Evolutionary conservation across 2,888 invertebrate genomes (phyloP).

Genomic region (Drosophila picticornis): DNA sequence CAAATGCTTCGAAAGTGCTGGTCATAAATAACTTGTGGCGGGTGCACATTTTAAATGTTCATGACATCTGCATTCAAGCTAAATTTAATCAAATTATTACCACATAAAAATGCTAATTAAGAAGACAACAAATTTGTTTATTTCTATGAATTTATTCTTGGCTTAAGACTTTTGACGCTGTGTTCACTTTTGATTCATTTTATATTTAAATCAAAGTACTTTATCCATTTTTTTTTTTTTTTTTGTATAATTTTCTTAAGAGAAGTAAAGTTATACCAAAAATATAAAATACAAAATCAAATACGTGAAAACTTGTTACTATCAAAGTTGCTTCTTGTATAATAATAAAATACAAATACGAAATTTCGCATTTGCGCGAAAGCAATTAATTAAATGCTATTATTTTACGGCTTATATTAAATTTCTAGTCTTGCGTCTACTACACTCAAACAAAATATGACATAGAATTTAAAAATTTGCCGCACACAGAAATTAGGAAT

Average conservation of each 20-base stretch:
- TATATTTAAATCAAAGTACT: neutral
- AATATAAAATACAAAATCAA: neutral
- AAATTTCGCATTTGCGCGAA: conserved; percentile 21
- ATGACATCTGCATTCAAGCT: neutral
- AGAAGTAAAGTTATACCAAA: neutral
- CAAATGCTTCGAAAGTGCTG: neutral
- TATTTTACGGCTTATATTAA: conserved; percentile 19
- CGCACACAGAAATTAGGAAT: too few species aligned
- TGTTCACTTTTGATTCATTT: neutral
- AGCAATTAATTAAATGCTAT: neutral
- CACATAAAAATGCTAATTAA: neutral
- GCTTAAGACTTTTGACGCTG: neutral
- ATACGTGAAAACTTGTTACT: conserved; percentile 40
- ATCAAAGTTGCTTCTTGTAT: conserved; percentile 30
- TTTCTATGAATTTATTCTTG: neutral
- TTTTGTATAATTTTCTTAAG: neutral
- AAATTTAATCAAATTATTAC: neutral
- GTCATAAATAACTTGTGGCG: neutral
- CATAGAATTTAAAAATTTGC: neutral
- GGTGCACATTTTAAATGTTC: neutral
- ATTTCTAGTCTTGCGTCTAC: neutral
- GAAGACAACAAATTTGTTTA: neutral
- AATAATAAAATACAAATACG: conserved; percentile 35
- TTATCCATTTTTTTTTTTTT: neutral
- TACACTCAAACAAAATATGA: neutral